These are phyloP conservation scores for Leucophenga varia DNA, from an alignment of 1,140 invertebrate genomes.

Conservation along the genomic window DNA sequence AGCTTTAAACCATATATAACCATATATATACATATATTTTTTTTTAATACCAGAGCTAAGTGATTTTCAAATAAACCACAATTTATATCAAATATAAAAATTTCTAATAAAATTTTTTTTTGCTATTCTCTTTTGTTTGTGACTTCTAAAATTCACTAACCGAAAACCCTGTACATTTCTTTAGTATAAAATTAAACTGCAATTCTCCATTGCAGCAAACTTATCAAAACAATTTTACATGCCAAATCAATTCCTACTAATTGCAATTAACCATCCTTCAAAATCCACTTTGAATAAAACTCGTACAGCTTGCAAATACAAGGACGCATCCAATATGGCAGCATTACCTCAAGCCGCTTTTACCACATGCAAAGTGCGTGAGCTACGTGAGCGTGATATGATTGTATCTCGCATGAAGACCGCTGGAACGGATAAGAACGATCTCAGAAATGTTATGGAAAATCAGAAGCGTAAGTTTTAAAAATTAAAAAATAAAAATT, in stretches of 20 bases:
- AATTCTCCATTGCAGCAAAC: not conserved
- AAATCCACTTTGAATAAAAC: not conserved
- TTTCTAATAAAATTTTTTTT: too few relatives aligned
- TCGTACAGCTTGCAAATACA: constrained; percentile 15
- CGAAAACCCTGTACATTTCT: too few relatives aligned
- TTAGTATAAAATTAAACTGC: not conserved
- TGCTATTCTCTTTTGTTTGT: too few relatives aligned
- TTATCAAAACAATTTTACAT: not conserved
- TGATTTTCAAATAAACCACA: too few relatives aligned
- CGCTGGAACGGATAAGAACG: constrained; percentile 34
- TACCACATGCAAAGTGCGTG: constrained; percentile 60
- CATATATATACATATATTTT: too few relatives aligned
- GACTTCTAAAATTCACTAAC: too few relatives aligned
- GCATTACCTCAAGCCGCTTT: constrained; percentile 62
- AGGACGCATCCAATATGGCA: constrained; percentile 56
- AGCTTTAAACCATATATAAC: too few relatives aligned
- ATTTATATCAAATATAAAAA: too few relatives aligned
- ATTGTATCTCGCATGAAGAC: constrained; percentile 45
- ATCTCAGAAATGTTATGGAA: constrained; percentile 17
- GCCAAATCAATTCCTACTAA: not conserved
- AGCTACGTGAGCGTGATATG: constrained; percentile 53
- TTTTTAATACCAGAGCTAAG: too few relatives aligned
- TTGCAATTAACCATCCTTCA: not conserved
- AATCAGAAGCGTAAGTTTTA: constrained; percentile 37
- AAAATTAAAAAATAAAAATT: not conserved